A percentile compares a stretch with the other conserved stretches of the same genome.
Evolutionary conservation across 1,140 invertebrate species (phyloP).

Genomic region (Micrasema longulum): DNA sequence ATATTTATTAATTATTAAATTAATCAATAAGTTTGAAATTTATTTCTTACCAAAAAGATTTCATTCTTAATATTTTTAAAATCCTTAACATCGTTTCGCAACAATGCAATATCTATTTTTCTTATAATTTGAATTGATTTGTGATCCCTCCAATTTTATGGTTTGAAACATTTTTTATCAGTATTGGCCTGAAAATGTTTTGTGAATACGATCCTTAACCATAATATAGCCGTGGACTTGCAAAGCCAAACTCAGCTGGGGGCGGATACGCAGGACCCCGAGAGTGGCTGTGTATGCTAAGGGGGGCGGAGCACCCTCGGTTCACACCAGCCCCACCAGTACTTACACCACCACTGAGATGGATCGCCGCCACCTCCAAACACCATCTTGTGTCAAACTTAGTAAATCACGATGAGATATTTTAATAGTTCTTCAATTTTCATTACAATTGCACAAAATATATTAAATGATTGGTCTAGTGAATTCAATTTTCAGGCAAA

Average conservation of each 20-base stretch:
- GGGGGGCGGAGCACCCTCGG: neutral
- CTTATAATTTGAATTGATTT: too few species aligned
- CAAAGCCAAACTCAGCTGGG: constrained; percentile 81
- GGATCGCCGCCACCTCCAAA: constrained; percentile 31
- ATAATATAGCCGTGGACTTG: constrained; percentile 77
- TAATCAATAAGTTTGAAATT: too few species aligned
- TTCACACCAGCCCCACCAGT: neutral
- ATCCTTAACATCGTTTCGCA: too few species aligned
- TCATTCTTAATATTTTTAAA: too few species aligned
- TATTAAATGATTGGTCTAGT: constrained; percentile 11
- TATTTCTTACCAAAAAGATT: too few species aligned
- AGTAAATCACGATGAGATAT: constrained; percentile 38
- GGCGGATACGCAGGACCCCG: constrained; percentile 79
- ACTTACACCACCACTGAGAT: constrained; percentile 40
- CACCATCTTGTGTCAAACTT: constrained; percentile 52
- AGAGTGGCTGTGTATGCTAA: constrained; percentile 85
- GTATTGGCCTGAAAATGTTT: neutral
- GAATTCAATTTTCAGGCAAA: constrained; percentile 2
- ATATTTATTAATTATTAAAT: too few species aligned
- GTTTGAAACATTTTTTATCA: too few species aligned
- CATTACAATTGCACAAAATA: constrained; percentile 36
- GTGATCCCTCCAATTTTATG: too few species aligned
- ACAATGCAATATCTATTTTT: too few species aligned
- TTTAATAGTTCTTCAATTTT: constrained; percentile 38
- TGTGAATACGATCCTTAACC: constrained; percentile 58